Evolutionary conservation across 1,140 invertebrate genomes (phyloP).

Genomic region (Paracyclopina nana): DNA sequence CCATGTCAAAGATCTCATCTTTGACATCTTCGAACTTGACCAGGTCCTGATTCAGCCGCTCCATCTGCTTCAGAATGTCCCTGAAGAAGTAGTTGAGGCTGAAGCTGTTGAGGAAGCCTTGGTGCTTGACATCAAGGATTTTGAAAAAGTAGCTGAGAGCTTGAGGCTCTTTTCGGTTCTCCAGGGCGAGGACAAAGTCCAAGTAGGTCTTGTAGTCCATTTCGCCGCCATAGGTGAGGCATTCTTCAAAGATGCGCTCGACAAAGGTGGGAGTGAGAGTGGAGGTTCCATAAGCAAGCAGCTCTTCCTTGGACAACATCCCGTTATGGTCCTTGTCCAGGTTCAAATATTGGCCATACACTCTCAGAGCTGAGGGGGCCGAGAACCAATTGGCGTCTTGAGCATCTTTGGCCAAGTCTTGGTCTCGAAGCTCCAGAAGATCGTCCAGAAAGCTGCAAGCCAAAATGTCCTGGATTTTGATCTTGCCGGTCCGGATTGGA

Average conservation of each 20-base stretch:
- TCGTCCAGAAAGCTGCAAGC: slow-evolving; percentile 80
- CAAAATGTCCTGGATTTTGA: slow-evolving; percentile 74
- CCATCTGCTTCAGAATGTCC: slow-evolving; percentile 71
- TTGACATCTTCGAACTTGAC: slow-evolving; percentile 84
- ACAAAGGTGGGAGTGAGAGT: slow-evolving; percentile 79
- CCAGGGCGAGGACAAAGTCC: slow-evolving; percentile 78
- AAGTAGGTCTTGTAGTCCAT: slow-evolving; percentile 96
- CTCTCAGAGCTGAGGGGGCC: slow-evolving; percentile 60
- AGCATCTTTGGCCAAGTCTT: slow-evolving; percentile 54
- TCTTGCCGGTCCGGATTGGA: slow-evolving; percentile 58
- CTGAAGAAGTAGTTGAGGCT: slow-evolving; percentile 82
- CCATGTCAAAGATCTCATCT: slow-evolving; percentile 96
- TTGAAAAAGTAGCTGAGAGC: slow-evolving; percentile 76
- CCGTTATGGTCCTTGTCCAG: slow-evolving; percentile 87
- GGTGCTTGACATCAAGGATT: slow-evolving; percentile 70
- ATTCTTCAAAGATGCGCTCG: slow-evolving; percentile 82
- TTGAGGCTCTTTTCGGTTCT: slow-evolving; percentile 76
- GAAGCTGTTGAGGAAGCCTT: slow-evolving; percentile 71
- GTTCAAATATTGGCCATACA: slow-evolving; percentile 82
- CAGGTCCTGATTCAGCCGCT: slow-evolving; percentile 54
- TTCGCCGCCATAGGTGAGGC: slow-evolving; percentile 81
- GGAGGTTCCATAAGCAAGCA: slow-evolving; percentile 67
- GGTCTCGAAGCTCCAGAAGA: slow-evolving; percentile 64
- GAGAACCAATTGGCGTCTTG: slow-evolving; percentile 90
- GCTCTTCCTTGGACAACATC: slow-evolving; percentile 71